These are phyloP conservation scores for Turritopsis dohrnii DNA, from an alignment of 30 jellyfish, hydroid and myxozoan genomes.

Conservation along the genomic window DNA sequence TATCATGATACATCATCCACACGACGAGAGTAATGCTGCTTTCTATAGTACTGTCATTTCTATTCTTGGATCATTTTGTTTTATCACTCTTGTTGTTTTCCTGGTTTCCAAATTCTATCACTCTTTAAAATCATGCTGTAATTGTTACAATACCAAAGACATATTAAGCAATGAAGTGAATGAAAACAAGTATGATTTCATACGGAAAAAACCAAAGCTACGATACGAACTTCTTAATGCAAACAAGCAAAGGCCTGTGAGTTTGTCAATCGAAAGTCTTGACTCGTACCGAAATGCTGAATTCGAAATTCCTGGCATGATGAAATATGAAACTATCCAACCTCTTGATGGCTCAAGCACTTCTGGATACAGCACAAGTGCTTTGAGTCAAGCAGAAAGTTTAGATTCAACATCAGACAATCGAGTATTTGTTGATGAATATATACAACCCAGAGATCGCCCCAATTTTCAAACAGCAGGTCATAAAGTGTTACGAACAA, in stretches of 20 bases:
- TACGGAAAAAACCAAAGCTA: neutral
- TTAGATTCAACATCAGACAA: neutral
- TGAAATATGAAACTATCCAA: constrained; percentile 25
- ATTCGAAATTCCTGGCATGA: constrained; percentile 46
- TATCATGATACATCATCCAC: neutral
- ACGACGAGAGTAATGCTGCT: neutral
- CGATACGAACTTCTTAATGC: constrained; percentile 5
- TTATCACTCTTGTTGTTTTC: neutral
- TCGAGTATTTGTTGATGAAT: constrained; percentile 19
- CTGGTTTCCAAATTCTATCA: neutral
- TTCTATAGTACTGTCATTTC: neutral
- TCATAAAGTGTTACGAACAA: neutral
- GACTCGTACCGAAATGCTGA: constrained; percentile 12
- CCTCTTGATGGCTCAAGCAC: constrained; percentile 31
- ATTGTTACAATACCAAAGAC: neutral
- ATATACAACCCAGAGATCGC: constrained; percentile 23
- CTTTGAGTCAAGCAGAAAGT: constrained; percentile 29
- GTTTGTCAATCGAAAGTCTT: constrained; percentile 32
- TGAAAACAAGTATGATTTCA: neutral
- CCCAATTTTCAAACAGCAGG: neutral
- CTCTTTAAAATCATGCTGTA: neutral
- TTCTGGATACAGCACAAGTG: constrained; percentile 36
- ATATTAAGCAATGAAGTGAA: neutral
- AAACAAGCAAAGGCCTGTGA: neutral
- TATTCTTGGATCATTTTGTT: neutral